Evolutionary conservation across 2,113 vertebrate genomes (phyloP), one percentile per base, ranked within the genome.

Genomic region (Haplochromis vanheusdeni): DNA sequence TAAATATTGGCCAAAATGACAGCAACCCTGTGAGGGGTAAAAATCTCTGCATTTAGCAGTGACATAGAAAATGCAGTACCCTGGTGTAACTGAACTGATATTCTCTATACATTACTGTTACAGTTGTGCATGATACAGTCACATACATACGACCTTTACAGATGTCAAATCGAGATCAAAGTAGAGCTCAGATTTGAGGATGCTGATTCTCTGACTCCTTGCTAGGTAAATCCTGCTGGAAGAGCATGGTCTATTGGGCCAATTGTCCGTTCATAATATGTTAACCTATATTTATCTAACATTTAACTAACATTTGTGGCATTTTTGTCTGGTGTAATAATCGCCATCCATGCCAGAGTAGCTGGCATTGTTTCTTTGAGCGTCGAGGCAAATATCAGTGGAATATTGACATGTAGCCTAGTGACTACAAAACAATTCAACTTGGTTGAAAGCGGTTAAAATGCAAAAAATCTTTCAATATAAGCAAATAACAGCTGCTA

Each of bases 1-100:
- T 60, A 90, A 86, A 87, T 82, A 81, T 47, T 92, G 86, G 79
- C 80, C 89, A 89, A 81, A 81, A 60, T 58, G 33, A 79, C 21
- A 58, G 83, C 80, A 85, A 87, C 51, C 75, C 60, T 83, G 49
- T 79, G 86, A 88, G 49, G 81, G 73, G 49, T 86, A 55, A 84
- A 84, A 94, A 6, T 73, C 49, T 88, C 23, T 82, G 75, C 51
- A 80, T 87, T 86, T 79, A 83, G 85, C 79, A 86, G 33, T 52
- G 75, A 80, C 40, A 55, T 45, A 47, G 81, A 83, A 87, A 81
- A 60, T 28, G 26, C 58, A 70, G 79, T 13, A 82, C 37, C 86
- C 70, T 4, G 16, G 26, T 77, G 70, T 75, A 31, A 91, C 82
- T 79, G 82, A 60, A 91, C 79, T 77, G 89, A 88, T 82, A 37